phyloP scores from a whole-genome alignment of 1,140 invertebrate genomes.

The Zaprionus ghesquierei region DNA sequence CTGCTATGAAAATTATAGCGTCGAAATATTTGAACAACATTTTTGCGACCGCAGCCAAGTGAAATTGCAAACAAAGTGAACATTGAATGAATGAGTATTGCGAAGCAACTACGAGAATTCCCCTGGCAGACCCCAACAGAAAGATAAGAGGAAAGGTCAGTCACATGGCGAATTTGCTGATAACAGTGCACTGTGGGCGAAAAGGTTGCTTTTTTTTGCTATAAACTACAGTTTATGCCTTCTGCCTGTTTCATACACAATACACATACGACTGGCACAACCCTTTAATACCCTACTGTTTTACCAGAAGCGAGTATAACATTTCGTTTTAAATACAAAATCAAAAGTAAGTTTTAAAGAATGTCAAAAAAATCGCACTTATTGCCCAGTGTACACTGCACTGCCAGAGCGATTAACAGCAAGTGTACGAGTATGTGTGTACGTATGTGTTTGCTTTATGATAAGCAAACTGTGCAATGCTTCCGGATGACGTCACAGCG shows the following conservation, averaged over 20 bases:
- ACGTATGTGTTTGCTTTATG: background rate
- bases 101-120: background rate
- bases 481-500: constrained; percentile 32
- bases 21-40: background rate
- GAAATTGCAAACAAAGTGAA: background rate
- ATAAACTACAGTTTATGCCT: no score
- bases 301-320: no score
- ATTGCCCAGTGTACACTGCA: no score
- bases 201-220: no score
- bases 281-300: no score
- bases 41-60: background rate
- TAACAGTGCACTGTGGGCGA: no score
- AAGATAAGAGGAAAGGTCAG: background rate
- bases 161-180: background rate
- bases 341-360: no score
- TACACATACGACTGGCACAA: no score
- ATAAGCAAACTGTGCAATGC: background rate
- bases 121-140: background rate
- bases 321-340: no score
- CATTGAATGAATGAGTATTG: background rate
- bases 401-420: background rate
- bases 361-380: no score
- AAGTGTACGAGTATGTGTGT: background rate
- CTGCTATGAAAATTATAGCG: background rate
- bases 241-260: no score